Evolutionary conservation across 2,797 vertebrate genomes (phyloP).

Genomic region (Nyctalus aviator): DNA sequence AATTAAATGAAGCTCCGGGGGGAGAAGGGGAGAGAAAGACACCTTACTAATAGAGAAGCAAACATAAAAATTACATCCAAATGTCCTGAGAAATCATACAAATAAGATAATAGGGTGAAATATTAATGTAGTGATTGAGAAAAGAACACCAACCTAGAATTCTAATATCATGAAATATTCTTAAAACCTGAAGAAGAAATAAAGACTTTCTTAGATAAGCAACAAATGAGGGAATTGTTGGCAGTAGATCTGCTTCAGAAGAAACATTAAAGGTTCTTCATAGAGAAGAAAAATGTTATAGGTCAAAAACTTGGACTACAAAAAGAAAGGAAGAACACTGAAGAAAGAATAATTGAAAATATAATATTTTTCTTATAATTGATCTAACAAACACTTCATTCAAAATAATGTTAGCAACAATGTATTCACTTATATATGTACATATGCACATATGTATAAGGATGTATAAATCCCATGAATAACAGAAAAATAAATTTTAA

Average conservation of each 20-base stretch:
- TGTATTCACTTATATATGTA: background rate
- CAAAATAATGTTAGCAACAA: background rate
- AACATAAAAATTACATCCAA: background rate
- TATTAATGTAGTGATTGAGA: background rate
- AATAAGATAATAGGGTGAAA: background rate
- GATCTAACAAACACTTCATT: background rate
- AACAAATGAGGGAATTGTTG: background rate
- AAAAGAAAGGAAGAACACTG: background rate
- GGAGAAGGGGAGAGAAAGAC: rapidly evolving
- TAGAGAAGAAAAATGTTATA: background rate
- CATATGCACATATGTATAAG: background rate
- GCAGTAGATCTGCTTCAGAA: background rate
- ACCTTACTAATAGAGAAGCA: too few species aligned
- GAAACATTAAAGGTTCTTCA: background rate
- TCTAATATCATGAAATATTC: background rate
- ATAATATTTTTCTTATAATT: background rate
- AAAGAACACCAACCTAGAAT: background rate
- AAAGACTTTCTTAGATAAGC: background rate
- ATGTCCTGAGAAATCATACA: background rate
- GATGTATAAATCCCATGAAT: background rate
- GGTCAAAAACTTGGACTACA: background rate
- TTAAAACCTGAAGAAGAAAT: background rate
- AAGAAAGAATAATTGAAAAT: background rate
- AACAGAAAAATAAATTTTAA: background rate
- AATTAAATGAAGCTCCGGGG: background rate